Evolutionary conservation across 2,113 vertebrate genomes (phyloP).

Genomic region (Theropithecus gelada): DNA sequence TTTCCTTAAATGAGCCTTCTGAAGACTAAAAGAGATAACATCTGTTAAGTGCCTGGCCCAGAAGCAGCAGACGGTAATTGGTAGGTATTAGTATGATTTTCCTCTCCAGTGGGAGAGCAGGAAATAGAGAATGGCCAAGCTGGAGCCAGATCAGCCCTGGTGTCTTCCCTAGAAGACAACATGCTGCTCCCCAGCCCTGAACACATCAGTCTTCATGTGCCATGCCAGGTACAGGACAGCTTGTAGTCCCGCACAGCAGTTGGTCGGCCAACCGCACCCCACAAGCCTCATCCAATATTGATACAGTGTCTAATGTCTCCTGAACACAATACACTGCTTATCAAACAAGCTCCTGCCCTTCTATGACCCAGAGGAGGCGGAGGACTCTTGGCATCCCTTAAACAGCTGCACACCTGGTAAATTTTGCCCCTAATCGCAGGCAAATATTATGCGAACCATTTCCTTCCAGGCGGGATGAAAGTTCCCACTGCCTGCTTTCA

Average conservation of each 20-base stretch:
- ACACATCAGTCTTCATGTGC: neutral
- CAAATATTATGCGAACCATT: neutral
- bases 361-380: neutral
- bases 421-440: neutral
- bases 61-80: neutral
- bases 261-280: neutral
- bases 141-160: neutral
- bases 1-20: neutral
- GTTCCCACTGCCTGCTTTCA: neutral
- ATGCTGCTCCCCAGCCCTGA: neutral
- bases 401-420: neutral
- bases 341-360: neutral
- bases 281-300: conserved; percentile 64
- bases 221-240: neutral
- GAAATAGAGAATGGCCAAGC: neutral
- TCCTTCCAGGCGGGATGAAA: neutral
- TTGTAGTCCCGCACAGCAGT: neutral
- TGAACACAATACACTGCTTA: conserved; percentile 5
- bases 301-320: conserved; percentile 39
- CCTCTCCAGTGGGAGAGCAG: neutral
- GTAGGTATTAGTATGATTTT: neutral
- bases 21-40: neutral
- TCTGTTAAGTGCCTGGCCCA: neutral
- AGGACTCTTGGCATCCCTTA: neutral
- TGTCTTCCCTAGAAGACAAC: neutral